Percentiles rank a stretch among this genome's conserved stretches.
Conservation (phyloP, 2,797 vertebrate species). For the Anomalospiza imberbis region DNA sequence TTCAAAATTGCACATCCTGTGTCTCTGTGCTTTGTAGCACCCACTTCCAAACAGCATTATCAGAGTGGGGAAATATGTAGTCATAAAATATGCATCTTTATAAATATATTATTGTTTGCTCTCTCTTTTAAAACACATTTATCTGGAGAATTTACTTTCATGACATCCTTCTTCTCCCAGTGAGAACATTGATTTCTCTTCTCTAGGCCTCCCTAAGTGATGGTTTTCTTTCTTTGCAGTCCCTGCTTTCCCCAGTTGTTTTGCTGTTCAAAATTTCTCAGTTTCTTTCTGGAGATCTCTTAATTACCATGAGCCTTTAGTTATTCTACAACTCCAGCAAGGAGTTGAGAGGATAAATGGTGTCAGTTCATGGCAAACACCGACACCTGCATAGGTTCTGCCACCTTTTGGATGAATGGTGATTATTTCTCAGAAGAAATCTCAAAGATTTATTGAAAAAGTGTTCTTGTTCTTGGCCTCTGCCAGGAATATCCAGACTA, state of each 20-base stretch:
- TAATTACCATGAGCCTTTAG: slow-evolving; percentile 16
- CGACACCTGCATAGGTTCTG: slow-evolving; percentile 33
- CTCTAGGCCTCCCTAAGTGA: background rate
- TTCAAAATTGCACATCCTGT: background rate
- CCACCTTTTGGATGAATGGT: background rate
- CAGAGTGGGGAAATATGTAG: background rate
- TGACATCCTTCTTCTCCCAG: background rate
- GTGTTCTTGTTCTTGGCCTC: background rate
- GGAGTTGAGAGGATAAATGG: background rate
- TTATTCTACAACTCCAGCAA: slow-evolving; percentile 20
- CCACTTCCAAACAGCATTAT: background rate
- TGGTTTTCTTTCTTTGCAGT: background rate
- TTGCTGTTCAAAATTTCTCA: background rate
- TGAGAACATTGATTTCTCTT: background rate
- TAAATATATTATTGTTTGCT: slow-evolving; percentile 23
- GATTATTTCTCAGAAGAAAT: slow-evolving; percentile 32
- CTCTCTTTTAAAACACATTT: background rate
- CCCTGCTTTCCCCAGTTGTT: background rate
- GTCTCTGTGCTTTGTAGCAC: background rate
- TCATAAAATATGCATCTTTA: slow-evolving; percentile 30
- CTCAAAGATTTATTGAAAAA: slow-evolving; percentile 21
- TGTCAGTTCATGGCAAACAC: slow-evolving; percentile 17
- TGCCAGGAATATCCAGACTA: background rate
- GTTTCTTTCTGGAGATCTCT: slow-evolving; percentile 30
- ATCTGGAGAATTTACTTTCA: background rate